Base-by-base conservation (phyloP, 1,140 invertebrate genomes). In the Drosophila mayri region DNA sequence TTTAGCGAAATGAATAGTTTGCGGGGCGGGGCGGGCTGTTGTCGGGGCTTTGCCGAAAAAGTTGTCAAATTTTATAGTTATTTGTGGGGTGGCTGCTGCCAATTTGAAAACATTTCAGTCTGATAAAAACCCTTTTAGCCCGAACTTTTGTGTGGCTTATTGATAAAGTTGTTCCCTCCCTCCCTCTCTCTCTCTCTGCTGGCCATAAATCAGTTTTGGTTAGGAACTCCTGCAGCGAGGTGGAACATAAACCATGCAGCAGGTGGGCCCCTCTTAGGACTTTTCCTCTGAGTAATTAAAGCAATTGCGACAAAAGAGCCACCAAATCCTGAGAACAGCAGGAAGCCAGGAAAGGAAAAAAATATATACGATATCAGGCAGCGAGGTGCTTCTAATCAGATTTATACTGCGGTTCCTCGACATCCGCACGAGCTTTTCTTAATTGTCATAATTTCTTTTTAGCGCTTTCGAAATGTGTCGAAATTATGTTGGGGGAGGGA, bases 51-150 rank as follows among this genome's bases (percentile, higher is more conserved):
- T 44, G 28, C 28, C 43, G 41, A 59, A 63, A 81, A 86, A 72
- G 82, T 77, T 86, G 68, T 85, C 76, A 86, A 81, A 74, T 86
- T 85, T 85, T 85, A 85, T 81, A 81, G 82, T 77, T 81, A 86
- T 81, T 70, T 68, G 57, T 68, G 66, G 63, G 67, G 38, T 59
- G 66, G 44, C 43, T 52, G 37, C 52, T 37, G 54, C 37, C n/a
- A 72, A 60, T 60, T 73, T 59, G 67, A 59, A 59, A 72, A 50
- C 52, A 72, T 72, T 72, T 72, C 44, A 37, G 68, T 35, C 28
- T 43, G 50, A 72, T 59, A 71, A 49, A 71, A 72, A 50, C 67
- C 54, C 44, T 43, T 73, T 72, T 50, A 22, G 20, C 22, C 22
- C 52, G 6, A 72, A 72, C 67, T 73, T 72, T 50, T 72, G 68